phyloP scores from a whole-genome alignment of 2,113 vertebrate genomes.

The Monarcha castaneiventris region DNA sequence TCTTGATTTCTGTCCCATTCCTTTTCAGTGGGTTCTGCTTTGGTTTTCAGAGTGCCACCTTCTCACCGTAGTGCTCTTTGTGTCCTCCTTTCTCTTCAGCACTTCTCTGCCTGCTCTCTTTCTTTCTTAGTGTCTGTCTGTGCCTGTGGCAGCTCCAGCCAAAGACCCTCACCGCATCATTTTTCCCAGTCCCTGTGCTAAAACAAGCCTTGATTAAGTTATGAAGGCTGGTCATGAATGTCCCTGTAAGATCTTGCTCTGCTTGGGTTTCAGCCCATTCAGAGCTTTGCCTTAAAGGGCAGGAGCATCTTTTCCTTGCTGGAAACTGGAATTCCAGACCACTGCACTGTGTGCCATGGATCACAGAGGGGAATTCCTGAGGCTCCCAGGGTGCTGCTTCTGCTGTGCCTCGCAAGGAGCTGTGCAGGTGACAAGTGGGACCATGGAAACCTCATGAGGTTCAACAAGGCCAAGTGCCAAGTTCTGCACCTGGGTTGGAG shows the following conservation, averaged over 20 bases:
- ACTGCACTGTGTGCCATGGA: not conserved
- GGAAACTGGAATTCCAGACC: not conserved
- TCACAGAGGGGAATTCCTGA: fast-evolving
- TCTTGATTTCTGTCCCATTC: not conserved
- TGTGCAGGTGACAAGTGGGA: not conserved
- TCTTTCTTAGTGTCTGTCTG: not conserved
- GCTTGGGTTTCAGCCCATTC: fast-evolving
- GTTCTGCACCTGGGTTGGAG: not conserved
- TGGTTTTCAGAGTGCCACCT: not conserved
- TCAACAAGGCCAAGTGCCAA: not conserved
- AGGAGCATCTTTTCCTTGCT: not conserved
- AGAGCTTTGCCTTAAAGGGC: not conserved
- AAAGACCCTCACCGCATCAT: not conserved
- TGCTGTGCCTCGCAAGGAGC: fast-evolving
- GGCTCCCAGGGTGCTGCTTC: not conserved
- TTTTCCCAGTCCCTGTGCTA: fast-evolving
- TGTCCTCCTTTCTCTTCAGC: not conserved
- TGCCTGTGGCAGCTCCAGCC: not conserved
- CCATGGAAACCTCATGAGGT: not conserved
- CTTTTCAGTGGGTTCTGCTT: not conserved
- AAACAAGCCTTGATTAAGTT: not conserved
- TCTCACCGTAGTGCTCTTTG: not conserved
- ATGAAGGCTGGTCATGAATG: not conserved
- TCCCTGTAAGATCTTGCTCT: not conserved
- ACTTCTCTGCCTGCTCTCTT: not conserved